Percentiles rank a stretch among this genome's conserved stretches.
These are phyloP conservation scores for Drosophila asahinai DNA, from an alignment of 1,140 invertebrate species.

Conservation along the genomic window DNA sequence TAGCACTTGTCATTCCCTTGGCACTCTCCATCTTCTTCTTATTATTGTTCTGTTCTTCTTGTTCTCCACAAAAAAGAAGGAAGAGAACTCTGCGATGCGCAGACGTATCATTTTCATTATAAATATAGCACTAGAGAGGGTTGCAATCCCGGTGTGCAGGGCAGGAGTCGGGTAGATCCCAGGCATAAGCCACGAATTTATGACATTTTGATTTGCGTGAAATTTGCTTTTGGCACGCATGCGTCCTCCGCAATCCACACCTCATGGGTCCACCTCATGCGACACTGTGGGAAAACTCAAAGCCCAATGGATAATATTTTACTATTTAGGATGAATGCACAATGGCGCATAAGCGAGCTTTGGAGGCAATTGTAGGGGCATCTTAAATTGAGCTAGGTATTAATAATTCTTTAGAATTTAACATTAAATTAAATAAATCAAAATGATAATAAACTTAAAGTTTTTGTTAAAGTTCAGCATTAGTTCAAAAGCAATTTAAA, in stretches of 20 bases:
- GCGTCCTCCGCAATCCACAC: constrained; percentile 53
- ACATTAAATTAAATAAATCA: too few species aligned
- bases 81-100: constrained; percentile 40
- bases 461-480: too few species aligned
- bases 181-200: constrained; percentile 82
- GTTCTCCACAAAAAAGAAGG: constrained; percentile 6
- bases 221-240: constrained; percentile 85
- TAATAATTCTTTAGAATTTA: too few species aligned
- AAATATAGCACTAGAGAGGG: constrained; percentile 68
- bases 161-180: constrained; percentile 6
- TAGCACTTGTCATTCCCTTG: constrained; percentile 76
- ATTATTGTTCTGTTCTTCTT: neutral
- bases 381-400: too few species aligned
- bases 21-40: constrained; percentile 19
- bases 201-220: constrained; percentile 85
- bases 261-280: constrained; percentile 17
- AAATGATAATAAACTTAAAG: too few species aligned
- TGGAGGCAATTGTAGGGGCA: too few species aligned
- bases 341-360: too few species aligned
- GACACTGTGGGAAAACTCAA: constrained; percentile 11
- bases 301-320: too few species aligned
- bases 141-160: constrained; percentile 17
- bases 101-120: constrained; percentile 82
- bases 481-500: too few species aligned
- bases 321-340: too few species aligned